Evolutionary conservation across 2,113 vertebrate genomes (phyloP).

Genomic region (Syrrhaptes paradoxus): DNA sequence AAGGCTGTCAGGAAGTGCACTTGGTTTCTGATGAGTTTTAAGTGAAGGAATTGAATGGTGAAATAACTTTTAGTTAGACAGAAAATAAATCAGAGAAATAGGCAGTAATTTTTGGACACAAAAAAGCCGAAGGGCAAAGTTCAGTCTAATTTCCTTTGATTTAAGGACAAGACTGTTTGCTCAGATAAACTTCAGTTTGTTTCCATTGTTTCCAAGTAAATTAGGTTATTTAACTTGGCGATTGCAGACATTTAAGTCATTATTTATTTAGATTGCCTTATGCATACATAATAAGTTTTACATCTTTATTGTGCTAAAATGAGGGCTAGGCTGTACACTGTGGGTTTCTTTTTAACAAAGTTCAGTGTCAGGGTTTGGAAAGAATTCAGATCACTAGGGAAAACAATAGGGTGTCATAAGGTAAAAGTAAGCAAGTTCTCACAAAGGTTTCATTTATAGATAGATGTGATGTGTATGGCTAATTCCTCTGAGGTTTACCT

Average conservation of each 20-base stretch:
- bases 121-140: not conserved
- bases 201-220: slow-evolving; percentile 39
- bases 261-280: slow-evolving; percentile 48
- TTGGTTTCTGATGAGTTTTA: not conserved
- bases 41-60: not conserved
- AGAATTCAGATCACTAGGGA: not conserved
- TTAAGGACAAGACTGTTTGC: slow-evolving; percentile 2
- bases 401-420: not conserved
- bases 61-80: not conserved
- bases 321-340: not conserved
- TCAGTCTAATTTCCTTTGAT: slow-evolving; percentile 21
- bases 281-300: slow-evolving; percentile 26
- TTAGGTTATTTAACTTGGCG: slow-evolving; percentile 45
- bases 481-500: not conserved
- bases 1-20: not conserved
- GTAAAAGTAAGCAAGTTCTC: not conserved
- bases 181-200: too few species aligned
- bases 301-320: slow-evolving; percentile 30
- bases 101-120: not conserved
- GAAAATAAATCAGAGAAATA: not conserved
- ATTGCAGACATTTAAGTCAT: slow-evolving; percentile 20
- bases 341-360: slow-evolving; percentile 5
- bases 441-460: slow-evolving; percentile 7
- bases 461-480: not conserved
- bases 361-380: not conserved